Conservation (phyloP, 2,888 invertebrate genomes). For the Sarcophaga subvicina region DNA sequence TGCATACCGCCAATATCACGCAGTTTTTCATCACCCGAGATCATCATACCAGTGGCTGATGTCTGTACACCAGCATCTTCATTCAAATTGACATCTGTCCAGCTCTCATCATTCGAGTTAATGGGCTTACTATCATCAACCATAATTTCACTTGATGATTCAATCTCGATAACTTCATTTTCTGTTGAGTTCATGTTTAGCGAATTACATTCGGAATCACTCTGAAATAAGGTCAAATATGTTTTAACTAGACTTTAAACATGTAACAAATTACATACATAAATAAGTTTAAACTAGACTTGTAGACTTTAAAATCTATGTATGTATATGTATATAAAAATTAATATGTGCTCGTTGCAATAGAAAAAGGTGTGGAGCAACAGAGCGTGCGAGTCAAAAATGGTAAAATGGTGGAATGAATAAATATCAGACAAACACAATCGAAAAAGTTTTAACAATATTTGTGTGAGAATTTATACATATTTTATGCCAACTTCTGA, state of each 20-base stretch:
- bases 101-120: conserved; percentile 91
- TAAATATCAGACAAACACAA: conserved; percentile 18
- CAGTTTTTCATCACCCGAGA: conserved; percentile 68
- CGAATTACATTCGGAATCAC: conserved; percentile 91
- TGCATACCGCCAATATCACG: conserved; percentile 68
- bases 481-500: neutral
- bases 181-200: conserved; percentile 88
- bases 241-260: conserved; percentile 10
- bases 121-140: conserved; percentile 88
- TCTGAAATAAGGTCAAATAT: conserved; percentile 83
- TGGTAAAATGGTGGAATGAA: neutral
- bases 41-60: conserved; percentile 70
- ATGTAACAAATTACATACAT: neutral
- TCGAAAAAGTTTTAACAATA: conserved; percentile 17
- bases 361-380: neutral
- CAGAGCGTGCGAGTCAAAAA: conserved; percentile 19
- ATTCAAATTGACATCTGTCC: conserved; percentile 96
- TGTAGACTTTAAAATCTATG: too few relatives aligned
- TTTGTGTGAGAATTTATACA: conserved; percentile 1
- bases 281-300: neutral
- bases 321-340: too few relatives aligned
- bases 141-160: conserved; percentile 87
- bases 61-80: conserved; percentile 85
- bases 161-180: conserved; percentile 87
- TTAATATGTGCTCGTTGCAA: too few relatives aligned